Evolutionary conservation across 2,797 vertebrate genomes (phyloP).

Genomic region (Enteromius mattozi): DNA sequence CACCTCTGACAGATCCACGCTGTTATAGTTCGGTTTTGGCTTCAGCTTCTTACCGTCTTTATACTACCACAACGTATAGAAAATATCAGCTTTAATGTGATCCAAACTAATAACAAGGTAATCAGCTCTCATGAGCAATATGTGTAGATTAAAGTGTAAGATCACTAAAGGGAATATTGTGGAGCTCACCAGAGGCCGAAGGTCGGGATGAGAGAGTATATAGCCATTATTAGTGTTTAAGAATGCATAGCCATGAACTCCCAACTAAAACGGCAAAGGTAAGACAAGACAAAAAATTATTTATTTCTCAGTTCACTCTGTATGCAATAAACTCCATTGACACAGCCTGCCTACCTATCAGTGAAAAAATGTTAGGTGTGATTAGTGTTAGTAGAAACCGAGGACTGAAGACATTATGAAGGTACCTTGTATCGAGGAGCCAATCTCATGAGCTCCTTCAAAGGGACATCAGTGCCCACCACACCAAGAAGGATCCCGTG

Average conservation of each 20-base stretch:
- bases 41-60: slow-evolving; percentile 92
- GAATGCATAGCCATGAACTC: slow-evolving; percentile 93
- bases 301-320: background rate
- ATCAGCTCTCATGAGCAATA: background rate
- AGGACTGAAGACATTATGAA: background rate
- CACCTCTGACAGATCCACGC: slow-evolving; percentile 93
- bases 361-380: background rate
- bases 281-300: background rate
- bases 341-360: background rate
- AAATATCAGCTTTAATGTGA: background rate
- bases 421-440: slow-evolving; percentile 92
- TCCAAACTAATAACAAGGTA: background rate
- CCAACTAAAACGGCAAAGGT: slow-evolving; percentile 77
- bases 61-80: slow-evolving; percentile 79
- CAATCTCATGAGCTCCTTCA: slow-evolving; percentile 91
- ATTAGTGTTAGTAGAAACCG: background rate
- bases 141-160: background rate
- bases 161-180: background rate
- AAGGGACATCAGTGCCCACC: slow-evolving; percentile 91
- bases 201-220: slow-evolving; percentile 94
- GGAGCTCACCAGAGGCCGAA: slow-evolving; percentile 87
- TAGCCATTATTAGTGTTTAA: slow-evolving; percentile 97
- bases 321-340: background rate
- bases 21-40: slow-evolving; percentile 96
- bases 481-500: slow-evolving; percentile 95